Evolutionary conservation across 2,113 vertebrate genomes (phyloP).

Genomic region (Galemys pyrenaicus): DNA sequence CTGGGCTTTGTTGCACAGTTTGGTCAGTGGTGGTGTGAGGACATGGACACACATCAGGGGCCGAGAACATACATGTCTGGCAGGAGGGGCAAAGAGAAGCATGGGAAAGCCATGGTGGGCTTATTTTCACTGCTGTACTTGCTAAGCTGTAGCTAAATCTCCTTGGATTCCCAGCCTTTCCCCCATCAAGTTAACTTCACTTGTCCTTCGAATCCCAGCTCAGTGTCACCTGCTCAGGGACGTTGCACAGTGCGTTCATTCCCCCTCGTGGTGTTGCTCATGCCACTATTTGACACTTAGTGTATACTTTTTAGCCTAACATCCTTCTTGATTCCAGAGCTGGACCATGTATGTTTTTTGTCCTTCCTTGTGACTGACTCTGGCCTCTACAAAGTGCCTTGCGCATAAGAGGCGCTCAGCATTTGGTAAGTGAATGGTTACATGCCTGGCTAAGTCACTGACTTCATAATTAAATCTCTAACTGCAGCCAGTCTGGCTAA

Average conservation of each 20-base stretch:
- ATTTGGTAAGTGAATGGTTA: not conserved
- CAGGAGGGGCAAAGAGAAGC: too few species aligned
- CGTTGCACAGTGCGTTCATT: too few species aligned
- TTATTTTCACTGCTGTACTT: not conserved
- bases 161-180: not conserved
- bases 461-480: not conserved
- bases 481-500: not conserved
- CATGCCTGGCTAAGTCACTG: not conserved
- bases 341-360: not conserved
- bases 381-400: not conserved
- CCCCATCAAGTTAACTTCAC: not conserved
- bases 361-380: not conserved
- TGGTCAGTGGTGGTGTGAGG: too few species aligned
- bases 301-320: not conserved
- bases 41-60: too few species aligned
- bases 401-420: not conserved
- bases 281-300: not conserved
- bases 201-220: not conserved
- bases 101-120: not conserved
- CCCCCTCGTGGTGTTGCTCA: too few species aligned
- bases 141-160: not conserved
- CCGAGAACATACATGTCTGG: too few species aligned
- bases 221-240: not conserved
- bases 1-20: too few species aligned
- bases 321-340: not conserved